Percentiles rank a stretch among this genome's conserved stretches.
phyloP scores from a whole-genome alignment of 2,797 vertebrate genomes.

The Fistularia commersonii region DNA sequence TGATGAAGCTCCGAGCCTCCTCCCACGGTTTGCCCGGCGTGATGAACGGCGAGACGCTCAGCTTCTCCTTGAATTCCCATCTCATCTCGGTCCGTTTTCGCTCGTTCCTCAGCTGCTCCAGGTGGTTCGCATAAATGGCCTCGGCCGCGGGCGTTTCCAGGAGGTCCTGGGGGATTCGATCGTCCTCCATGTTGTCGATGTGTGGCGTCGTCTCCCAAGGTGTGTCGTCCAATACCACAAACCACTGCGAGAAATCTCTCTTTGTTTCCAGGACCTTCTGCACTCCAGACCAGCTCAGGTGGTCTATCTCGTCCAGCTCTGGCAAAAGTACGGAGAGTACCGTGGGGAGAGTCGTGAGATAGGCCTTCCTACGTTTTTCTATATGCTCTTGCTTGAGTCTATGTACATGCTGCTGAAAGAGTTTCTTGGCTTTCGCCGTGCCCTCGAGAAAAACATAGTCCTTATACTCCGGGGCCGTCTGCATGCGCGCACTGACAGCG shows the following conservation, averaged over 20 bases:
- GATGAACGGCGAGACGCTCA: constrained; percentile 88
- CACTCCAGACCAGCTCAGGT: constrained; percentile 85
- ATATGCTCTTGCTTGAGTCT: constrained; percentile 95
- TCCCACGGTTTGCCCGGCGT: constrained; percentile 97
- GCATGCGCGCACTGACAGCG: constrained; percentile 82
- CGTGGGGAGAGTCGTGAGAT: constrained; percentile 84
- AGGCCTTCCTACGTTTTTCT: constrained; percentile 84
- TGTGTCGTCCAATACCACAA: constrained; percentile 91
- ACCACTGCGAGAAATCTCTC: constrained; percentile 89
- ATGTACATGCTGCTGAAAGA: constrained; percentile 91
- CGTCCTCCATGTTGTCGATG: constrained; percentile 85
- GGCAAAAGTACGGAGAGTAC: constrained; percentile 85
- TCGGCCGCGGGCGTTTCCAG: constrained; percentile 85
- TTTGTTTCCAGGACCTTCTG: constrained; percentile 91
- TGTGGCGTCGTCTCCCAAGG: constrained; percentile 92
- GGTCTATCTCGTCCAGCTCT: constrained; percentile 89
- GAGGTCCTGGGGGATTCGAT: constrained; percentile 92
- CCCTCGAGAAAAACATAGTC: constrained; percentile 96
- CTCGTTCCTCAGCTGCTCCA: constrained; percentile 86
- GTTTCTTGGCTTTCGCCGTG: constrained; percentile 90
- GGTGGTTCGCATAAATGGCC: constrained; percentile 81
- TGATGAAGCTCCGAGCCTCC: constrained; percentile 95
- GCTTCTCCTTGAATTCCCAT: constrained; percentile 87
- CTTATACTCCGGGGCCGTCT: constrained; percentile 83
- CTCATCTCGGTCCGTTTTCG: constrained; percentile 87